Base-by-base conservation (phyloP, 1,140 invertebrate genomes). In the Penaeus japonicus region DNA sequence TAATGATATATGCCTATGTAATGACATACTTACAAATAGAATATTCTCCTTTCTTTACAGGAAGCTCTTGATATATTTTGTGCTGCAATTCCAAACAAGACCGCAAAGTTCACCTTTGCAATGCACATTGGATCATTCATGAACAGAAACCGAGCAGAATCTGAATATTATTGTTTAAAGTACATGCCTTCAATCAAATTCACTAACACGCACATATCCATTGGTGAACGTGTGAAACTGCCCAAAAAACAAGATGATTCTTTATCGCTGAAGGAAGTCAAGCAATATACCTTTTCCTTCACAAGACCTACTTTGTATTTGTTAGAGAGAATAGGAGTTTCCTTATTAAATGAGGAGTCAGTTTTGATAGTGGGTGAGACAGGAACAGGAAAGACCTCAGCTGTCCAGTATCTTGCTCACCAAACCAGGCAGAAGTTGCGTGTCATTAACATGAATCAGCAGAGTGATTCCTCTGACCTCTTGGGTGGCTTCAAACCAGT, bases 391-490 rank as follows among this genome's bases (percentile, higher is more conserved):
- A 99, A 99, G 94, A 99, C 99, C 0, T 97, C 97, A n/a, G 95
- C 96, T 0, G 94, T 99, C 53, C 99, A 99, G 92, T 98, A 97
- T 92, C 93, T 99, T 27, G 97, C 98, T 0, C 94, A 96, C 89
- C 95, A 96, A 89, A 95, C 96, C 0, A 96, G 96, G 20, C 95
- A 97, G 20, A 89, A 96, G 92, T 93, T 99, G 20, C 94, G 97
- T 62, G 98, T 99, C 0, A 96, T 99, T n/a, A 99, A 99, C 92
- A 97, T 99, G 96, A 99, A 99, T 92, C 98, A 99, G 92, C 98
- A 99, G 92, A 99, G 97, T 91, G 98, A 99, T 93, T 97, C 96
- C 78, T 95, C 97, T 3, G 99, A 99, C 94, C 94, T 99, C 18
- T 93, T 99, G 1, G 99, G 99, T 91, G 98, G 99, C 92, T 99